A percentile compares a stretch with the other conserved stretches of the same genome.
phyloP scores from a whole-genome alignment of 2,888 invertebrate species.

The Drosophila mettleri region DNA sequence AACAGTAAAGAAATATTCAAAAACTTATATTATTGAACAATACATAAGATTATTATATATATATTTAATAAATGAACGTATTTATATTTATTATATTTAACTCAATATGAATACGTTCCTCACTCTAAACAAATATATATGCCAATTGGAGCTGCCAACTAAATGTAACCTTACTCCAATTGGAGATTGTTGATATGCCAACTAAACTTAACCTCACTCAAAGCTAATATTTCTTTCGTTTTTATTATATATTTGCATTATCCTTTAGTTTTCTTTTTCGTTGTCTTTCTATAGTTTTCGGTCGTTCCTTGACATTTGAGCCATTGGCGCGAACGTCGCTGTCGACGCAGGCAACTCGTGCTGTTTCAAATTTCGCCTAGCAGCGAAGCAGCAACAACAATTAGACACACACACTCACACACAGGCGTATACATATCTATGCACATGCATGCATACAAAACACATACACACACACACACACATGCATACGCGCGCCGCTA shows the following conservation, averaged over 20 bases:
- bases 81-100: neutral
- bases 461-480: constrained; percentile 9
- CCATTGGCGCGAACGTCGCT: constrained; percentile 28
- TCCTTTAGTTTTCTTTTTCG: neutral
- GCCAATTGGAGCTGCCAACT: neutral
- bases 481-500: constrained; percentile 5
- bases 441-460: constrained; percentile 4
- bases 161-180: neutral
- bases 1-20: neutral
- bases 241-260: constrained; percentile 1
- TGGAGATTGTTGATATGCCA: neutral
- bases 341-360: constrained; percentile 30
- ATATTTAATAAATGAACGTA: neutral
- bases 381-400: constrained; percentile 28
- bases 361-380: constrained; percentile 33
- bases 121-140: neutral
- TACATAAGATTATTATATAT: too few species aligned
- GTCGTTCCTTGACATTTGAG: constrained; percentile 43
- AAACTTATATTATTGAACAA: neutral
- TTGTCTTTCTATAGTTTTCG: neutral
- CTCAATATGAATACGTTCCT: neutral
- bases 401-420: constrained; percentile 29
- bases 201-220: constrained; percentile 2
- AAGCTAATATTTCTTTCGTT: neutral
- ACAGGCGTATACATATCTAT: neutral